These are phyloP conservation scores for Diachrysia chrysitis DNA, from an alignment of 2,888 invertebrate species.

Conservation along the genomic window DNA sequence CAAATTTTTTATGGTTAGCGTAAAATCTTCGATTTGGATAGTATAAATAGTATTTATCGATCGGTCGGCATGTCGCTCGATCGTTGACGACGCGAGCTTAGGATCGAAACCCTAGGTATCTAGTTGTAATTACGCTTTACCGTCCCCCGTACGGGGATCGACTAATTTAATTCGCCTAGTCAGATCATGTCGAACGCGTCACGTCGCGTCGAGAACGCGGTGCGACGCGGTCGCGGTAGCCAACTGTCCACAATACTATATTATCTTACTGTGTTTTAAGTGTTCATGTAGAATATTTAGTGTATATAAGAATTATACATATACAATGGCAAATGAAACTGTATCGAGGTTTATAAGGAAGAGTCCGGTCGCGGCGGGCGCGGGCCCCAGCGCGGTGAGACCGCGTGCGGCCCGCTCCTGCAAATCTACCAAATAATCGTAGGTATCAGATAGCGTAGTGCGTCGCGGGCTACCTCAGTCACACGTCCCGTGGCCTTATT, in stretches of 20 bases:
- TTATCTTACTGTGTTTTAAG: conserved; percentile 85
- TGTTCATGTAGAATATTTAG: conserved; percentile 86
- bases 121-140: conserved; percentile 83
- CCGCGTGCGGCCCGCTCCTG: conserved; percentile 61
- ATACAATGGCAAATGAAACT: conserved; percentile 71
- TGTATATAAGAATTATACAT: conserved; percentile 85
- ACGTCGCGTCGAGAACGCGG: conserved; percentile 62
- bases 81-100: conserved; percentile 43
- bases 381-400: conserved; percentile 57
- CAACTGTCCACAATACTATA: conserved; percentile 84
- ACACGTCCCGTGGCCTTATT: conserved; percentile 86
- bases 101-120: conserved; percentile 60
- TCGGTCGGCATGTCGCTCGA: conserved; percentile 49
- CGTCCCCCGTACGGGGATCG: conserved; percentile 75
- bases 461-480: conserved; percentile 88
- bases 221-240: conserved; percentile 75
- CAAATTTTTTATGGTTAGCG: conserved; percentile 62
- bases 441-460: conserved; percentile 74
- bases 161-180: conserved; percentile 84
- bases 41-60: conserved; percentile 59
- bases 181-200: conserved; percentile 80
- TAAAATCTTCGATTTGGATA: conserved; percentile 62
- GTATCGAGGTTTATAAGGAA: conserved; percentile 60
- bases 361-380: conserved; percentile 62
- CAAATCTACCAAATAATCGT: conserved; percentile 69